phyloP scores from a whole-genome alignment of 2,113 vertebrate species.

The Motacilla tschutschensis region DNA sequence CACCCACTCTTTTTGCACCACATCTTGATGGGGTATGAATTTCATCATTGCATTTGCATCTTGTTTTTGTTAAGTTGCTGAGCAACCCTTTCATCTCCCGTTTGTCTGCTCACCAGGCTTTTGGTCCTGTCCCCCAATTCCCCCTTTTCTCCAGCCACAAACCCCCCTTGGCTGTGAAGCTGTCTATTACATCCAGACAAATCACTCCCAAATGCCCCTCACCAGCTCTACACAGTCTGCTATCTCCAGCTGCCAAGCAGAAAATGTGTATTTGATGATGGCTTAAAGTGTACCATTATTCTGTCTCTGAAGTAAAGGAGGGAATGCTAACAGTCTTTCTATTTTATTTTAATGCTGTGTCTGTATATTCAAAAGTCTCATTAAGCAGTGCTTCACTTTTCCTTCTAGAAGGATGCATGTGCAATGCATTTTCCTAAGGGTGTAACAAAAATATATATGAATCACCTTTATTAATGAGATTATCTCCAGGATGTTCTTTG shows the following conservation, averaged over 20 bases:
- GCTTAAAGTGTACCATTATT: background rate
- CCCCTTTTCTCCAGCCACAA: background rate
- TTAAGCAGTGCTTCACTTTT: background rate
- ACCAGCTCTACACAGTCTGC: background rate
- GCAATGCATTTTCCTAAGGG: background rate
- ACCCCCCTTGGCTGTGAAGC: background rate
- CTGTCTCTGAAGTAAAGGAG: background rate
- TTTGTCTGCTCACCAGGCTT: background rate
- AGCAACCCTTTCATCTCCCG: background rate
- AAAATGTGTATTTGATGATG: slow-evolving; percentile 5
- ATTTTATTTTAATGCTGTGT: slow-evolving; percentile 17
- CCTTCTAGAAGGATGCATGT: background rate
- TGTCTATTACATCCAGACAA: background rate
- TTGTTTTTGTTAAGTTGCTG: background rate
- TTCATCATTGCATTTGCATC: background rate
- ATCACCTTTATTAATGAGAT: slow-evolving; percentile 1
- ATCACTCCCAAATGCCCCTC: background rate
- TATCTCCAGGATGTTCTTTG: background rate
- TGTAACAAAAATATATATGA: background rate
- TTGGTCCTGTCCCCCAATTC: background rate
- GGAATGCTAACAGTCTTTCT: background rate
- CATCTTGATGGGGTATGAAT: background rate
- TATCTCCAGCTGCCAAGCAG: slow-evolving; percentile 15
- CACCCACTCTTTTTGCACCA: background rate
- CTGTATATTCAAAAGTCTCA: slow-evolving; percentile 28